These are phyloP conservation scores for Lochmaea capreae DNA, from an alignment of 2,888 invertebrate genomes.

Conservation along the genomic window DNA sequence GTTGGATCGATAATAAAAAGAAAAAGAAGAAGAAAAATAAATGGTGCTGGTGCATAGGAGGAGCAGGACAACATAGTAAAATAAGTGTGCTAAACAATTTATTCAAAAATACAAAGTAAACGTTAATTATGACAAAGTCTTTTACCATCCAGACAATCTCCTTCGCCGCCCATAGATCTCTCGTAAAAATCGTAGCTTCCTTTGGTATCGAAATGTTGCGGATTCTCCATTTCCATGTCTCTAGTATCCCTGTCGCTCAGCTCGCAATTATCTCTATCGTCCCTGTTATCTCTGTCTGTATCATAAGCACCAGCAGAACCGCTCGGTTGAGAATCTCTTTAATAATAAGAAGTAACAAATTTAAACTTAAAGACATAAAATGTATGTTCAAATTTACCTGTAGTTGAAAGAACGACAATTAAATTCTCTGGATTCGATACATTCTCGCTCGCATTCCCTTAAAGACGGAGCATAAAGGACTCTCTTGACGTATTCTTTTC, in stretches of 20 bases:
- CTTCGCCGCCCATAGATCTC: slow-evolving; percentile 76
- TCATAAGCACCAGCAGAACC: slow-evolving; percentile 59
- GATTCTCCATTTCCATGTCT: slow-evolving; percentile 86
- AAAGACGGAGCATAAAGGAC: slow-evolving; percentile 80
- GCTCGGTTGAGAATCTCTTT: slow-evolving; percentile 49
- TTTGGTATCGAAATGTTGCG: slow-evolving; percentile 84
- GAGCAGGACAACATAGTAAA: slow-evolving; percentile 10
- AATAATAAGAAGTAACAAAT: slow-evolving; percentile 2
- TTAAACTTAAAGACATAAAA: neutral
- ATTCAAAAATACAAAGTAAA: slow-evolving; percentile 17
- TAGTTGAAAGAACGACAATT: slow-evolving; percentile 89
- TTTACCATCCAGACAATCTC: slow-evolving; percentile 87
- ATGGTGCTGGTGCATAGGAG: neutral
- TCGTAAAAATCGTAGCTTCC: slow-evolving; percentile 90
- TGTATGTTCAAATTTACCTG: slow-evolving; percentile 67
- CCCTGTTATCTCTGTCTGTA: slow-evolving; percentile 66
- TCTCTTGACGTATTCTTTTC: slow-evolving; percentile 81
- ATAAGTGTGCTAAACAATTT: slow-evolving; percentile 13
- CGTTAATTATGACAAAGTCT: slow-evolving; percentile 20
- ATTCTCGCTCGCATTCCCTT: slow-evolving; percentile 86
- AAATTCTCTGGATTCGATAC: slow-evolving; percentile 85
- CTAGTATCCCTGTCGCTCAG: slow-evolving; percentile 88
- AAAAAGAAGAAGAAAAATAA: neutral
- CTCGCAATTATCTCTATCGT: slow-evolving; percentile 87
- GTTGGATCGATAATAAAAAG: too few relatives aligned